Base-by-base conservation (phyloP, 2,888 invertebrate genomes). In the Ceratothoa steindachneri region DNA sequence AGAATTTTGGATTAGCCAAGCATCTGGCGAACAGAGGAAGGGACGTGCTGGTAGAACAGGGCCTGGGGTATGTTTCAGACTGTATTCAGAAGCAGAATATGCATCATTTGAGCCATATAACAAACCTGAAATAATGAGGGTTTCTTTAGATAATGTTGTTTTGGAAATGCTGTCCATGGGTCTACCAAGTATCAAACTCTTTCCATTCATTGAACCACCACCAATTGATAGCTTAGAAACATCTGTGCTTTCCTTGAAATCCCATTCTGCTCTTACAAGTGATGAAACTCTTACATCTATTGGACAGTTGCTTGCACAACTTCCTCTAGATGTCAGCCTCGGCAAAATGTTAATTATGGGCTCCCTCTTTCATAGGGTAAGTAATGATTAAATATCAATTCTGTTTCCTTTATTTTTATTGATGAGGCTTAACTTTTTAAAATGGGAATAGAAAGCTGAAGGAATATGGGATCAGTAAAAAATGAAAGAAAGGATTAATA, bases 1-100 rank as follows among this genome's bases (percentile, higher is more conserved):
- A 84, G 97, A 99, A 85, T 95, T 95, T 83, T 95, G 93, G 92
- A 94, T 98, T 80, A 96, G 97, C n/a, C 90, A 94, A 85, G 97
- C 98, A 0, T 95, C 95, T 82, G 96, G 97, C 2, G 96, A 98
- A 83, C 98, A 99, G 84, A 88, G 98, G 70, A 95, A 96, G 84
- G 98, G 98, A 9, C 88, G 97, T 82, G 95, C 96, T 67, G 87
- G 86, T 83, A 74, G 81, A 27, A 81, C 80, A 27, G 94, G 98
- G 1, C 97, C 98, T 0, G 98, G 98, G 1, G 91, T 93, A 1
- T 98, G 97, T 83, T 99, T 90, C 84, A 89, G 98, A 12, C 86
- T 95, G 77, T 95, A 93, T 85, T 90, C 92, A 0, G 93, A 94
- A 82, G 88, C 91, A 80, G 93, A 95, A 81, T 94, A 90, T 83